Evolutionary conservation across 2,888 invertebrate species (phyloP).

Genomic region (Hydrotaea diabolus): DNA sequence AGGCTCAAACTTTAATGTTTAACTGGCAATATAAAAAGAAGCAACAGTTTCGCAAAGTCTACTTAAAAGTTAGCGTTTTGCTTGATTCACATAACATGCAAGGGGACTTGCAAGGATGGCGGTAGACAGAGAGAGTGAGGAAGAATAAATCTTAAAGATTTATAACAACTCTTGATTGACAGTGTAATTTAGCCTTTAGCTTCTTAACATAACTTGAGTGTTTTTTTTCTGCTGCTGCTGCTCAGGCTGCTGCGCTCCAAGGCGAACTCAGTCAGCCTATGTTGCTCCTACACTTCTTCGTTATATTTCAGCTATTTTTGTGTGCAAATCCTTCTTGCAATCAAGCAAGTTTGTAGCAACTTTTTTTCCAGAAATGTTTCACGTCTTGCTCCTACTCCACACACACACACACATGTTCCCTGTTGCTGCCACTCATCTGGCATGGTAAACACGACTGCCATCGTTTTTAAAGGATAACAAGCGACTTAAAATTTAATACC

Average conservation of each 20-base stretch:
- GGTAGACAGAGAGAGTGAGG: not conserved
- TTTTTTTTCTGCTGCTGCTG: not conserved
- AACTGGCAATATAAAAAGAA: too few species aligned
- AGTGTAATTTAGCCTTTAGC: slow-evolving; percentile 59
- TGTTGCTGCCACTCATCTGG: slow-evolving; percentile 41
- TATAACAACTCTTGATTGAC: slow-evolving; percentile 52
- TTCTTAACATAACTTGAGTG: slow-evolving; percentile 37
- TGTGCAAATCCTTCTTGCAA: slow-evolving; percentile 23
- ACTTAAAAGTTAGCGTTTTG: too few species aligned
- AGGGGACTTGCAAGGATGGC: too few species aligned
- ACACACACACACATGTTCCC: not conserved
- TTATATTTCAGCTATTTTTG: slow-evolving; percentile 7
- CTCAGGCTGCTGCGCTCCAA: not conserved
- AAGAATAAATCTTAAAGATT: not conserved
- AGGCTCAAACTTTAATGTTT: not conserved
- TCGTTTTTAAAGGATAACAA: slow-evolving; percentile 62
- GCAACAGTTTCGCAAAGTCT: not conserved
- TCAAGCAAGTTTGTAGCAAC: slow-evolving; percentile 25
- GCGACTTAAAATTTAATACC: slow-evolving; percentile 61
- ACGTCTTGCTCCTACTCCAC: too few species aligned
- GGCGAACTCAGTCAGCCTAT: not conserved
- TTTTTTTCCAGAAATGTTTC: not conserved
- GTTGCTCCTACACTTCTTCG: not conserved
- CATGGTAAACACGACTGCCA: slow-evolving; percentile 54
- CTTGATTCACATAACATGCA: too few species aligned